These are phyloP conservation scores for Bradypus variegatus DNA, from an alignment of 2,797 vertebrate species.

Conservation along the genomic window DNA sequence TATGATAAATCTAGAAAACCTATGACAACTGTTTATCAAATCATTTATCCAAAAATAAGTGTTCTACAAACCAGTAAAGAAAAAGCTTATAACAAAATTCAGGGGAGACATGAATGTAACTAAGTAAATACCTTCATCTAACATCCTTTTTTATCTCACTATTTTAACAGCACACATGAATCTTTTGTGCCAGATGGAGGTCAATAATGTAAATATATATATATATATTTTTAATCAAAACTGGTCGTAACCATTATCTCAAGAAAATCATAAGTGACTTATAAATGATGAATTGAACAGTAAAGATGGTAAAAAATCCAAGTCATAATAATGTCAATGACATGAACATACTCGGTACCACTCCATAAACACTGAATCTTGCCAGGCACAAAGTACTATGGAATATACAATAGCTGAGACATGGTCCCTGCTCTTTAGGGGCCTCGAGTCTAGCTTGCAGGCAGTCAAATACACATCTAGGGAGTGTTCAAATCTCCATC, in stretches of 20 bases:
- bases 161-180: conserved; percentile 31
- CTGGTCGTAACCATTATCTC: conserved; percentile 27
- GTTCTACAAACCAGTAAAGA: conserved; percentile 23
- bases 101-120: conserved; percentile 20
- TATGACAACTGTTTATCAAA: conserved; percentile 2
- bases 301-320: conserved; percentile 36
- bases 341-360: conserved; percentile 14
- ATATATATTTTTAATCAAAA: conserved; percentile 32
- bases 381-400: not conserved
- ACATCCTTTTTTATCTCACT: conserved; percentile 21
- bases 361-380: conserved; percentile 16
- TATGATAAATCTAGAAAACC: conserved; percentile 27
- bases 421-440: not conserved
- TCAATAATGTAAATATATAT: conserved; percentile 43
- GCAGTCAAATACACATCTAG: not conserved
- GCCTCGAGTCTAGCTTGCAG: not conserved
- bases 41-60: conserved; percentile 12
- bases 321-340: conserved; percentile 41
- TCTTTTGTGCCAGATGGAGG: conserved; percentile 45
- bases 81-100: not conserved
- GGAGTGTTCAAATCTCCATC: not conserved
- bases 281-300: conserved; percentile 37
- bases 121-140: conserved; percentile 34
- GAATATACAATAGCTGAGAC: not conserved
- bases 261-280: conserved; percentile 39